Evolutionary conservation across 2,888 invertebrate species (phyloP).

Genomic region (Dromius quadrimaculatus): DNA sequence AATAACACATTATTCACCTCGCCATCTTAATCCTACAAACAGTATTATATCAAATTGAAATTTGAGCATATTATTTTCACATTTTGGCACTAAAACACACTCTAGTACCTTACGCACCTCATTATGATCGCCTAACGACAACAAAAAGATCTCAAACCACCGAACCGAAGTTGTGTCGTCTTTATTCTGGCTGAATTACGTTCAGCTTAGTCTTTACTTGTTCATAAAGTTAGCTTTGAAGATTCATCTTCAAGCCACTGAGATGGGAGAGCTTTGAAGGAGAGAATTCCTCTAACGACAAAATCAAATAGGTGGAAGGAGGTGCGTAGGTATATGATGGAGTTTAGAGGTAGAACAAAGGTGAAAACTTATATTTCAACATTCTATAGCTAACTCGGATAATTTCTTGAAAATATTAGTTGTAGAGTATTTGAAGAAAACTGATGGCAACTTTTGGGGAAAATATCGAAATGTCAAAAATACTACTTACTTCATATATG

Average conservation of each 20-base stretch:
- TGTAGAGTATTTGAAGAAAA: no score
- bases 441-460: no score
- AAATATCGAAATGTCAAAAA: no score
- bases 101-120: conserved; percentile 4
- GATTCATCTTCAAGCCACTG: conserved; percentile 16
- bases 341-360: no score
- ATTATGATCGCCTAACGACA: conserved; percentile 14
- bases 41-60: conserved; percentile 20
- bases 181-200: conserved; percentile 20
- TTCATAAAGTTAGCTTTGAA: conserved; percentile 36
- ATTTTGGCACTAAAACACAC: conserved; percentile 13
- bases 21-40: conserved; percentile 19
- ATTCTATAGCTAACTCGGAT: no score
- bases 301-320: not conserved
- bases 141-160: conserved; percentile 11
- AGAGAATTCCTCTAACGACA: conserved; percentile 4
- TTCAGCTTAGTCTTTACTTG: not conserved
- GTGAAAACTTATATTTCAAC: no score
- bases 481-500: no score
- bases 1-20: no score
- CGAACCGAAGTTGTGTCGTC: not conserved
- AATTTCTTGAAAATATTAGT: no score
- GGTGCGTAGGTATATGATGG: not conserved
- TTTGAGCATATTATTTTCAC: conserved; percentile 15
- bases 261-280: conserved; percentile 8